Evolutionary conservation across 37 sponge, comb jelly and placozoan genomes (phyloP).

Genomic region (Amphimedon queenslandica): DNA sequence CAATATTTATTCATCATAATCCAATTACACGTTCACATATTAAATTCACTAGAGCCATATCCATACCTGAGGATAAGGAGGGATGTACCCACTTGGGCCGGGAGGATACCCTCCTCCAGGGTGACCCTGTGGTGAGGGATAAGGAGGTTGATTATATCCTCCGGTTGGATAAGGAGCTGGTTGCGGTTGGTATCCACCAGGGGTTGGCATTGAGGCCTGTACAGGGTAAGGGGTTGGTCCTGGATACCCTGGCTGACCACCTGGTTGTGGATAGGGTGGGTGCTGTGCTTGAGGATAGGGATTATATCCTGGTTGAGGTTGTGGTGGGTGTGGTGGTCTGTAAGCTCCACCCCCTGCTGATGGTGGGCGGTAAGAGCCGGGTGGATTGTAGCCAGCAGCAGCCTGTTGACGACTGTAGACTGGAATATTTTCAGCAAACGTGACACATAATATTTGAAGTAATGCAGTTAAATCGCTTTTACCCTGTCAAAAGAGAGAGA

Average conservation of each 20-base stretch:
- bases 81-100: too few species aligned
- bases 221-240: constrained; percentile 21
- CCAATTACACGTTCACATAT: too few species aligned
- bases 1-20: too few species aligned
- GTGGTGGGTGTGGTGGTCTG: constrained; percentile 17
- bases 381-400: constrained; percentile 17
- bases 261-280: background rate
- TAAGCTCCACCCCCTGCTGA: constrained; percentile 5
- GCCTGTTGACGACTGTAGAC: constrained; percentile 69
- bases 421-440: constrained; percentile 85
- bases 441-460: constrained; percentile 77
- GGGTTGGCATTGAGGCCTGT: background rate
- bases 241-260: background rate
- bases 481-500: constrained; percentile 26
- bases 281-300: constrained; percentile 14
- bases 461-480: constrained; percentile 78
- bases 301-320: background rate
- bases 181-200: constrained; percentile 8
- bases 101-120: background rate
- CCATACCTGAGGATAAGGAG: constrained; percentile 12
- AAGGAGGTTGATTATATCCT: constrained; percentile 6
- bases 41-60: too few species aligned
- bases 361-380: constrained; percentile 9
- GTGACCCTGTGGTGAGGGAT: background rate
- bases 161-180: background rate